Evolutionary conservation across 2,888 invertebrate species (phyloP), one percentile per base, ranked within the genome.

Genomic region (Rhagium mordax): DNA sequence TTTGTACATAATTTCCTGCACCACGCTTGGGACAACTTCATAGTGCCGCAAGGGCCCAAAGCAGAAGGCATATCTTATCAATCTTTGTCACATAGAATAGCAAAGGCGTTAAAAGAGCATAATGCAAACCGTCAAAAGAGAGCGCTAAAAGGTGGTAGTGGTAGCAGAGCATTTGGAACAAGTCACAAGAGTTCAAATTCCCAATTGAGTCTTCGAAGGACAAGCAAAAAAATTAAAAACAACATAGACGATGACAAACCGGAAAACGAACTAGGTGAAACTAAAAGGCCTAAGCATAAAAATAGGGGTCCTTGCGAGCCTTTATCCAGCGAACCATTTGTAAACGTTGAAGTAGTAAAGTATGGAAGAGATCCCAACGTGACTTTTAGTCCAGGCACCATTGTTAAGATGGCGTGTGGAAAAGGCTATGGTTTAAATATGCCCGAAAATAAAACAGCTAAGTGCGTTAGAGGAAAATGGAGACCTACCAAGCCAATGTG

Each of bases 391-490:
- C 92, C 94, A 62, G 96, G 96, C 0, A 94, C 94, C 0, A 91
- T 94, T 59, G 91, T 96, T 0, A 90, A 92, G 79, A 91, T 95
- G 47, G 93, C 93, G 0, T 96, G 96, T 84, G 93, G 93, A 0
- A 92, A 93, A 77, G 95, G 95, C 3, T 95, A 94, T 82, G 92
- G 92, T 10, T 88, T 94, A 3, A 96, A 95, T 85, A 89, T 95
- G 74, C 90, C 91, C 18, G 89, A 90, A 67, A 95, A 95, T 84
- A 91, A 91, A 2, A 95, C 95, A 0, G 94, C 94, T 0, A 93
- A 93, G 82, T 97, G 97, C 85, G 92, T 94, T 2, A 90, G 95
- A 75, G 96, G 97, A 0, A 91, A 94, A 78, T 97, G 97, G 97
- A 94, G 93, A 81, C 96, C 96, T 0, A 91, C 92, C 74, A 93